Percentiles rank a stretch among this genome's conserved stretches.
phyloP scores from a whole-genome alignment of 2,113 vertebrate genomes.

The Callionymus lyra region DNA sequence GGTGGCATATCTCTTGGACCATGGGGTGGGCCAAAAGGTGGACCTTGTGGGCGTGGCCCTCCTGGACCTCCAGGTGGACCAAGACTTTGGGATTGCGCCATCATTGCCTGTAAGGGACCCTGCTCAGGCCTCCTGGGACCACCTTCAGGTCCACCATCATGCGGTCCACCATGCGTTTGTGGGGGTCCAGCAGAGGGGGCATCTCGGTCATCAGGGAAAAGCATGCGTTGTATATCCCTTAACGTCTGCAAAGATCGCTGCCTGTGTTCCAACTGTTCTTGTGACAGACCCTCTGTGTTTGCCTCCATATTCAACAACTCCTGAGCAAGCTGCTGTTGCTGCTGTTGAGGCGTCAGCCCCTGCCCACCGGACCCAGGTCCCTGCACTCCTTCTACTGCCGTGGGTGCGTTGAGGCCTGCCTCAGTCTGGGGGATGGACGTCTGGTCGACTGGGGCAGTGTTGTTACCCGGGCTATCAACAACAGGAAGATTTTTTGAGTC shows the following conservation, averaged over 20 bases:
- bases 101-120: slow-evolving; percentile 94
- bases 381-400: slow-evolving; percentile 44
- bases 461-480: slow-evolving; percentile 77
- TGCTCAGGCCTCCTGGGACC: slow-evolving; percentile 73
- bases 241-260: slow-evolving; percentile 94
- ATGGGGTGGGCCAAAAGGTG: slow-evolving; percentile 81
- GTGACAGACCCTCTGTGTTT: slow-evolving; percentile 92
- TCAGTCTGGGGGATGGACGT: slow-evolving; percentile 73
- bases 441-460: slow-evolving; percentile 72
- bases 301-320: slow-evolving; percentile 85
- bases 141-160: slow-evolving; percentile 73
- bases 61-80: slow-evolving; percentile 76
- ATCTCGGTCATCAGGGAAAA: slow-evolving; percentile 90
- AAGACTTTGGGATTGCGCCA: slow-evolving; percentile 93
- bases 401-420: slow-evolving; percentile 67
- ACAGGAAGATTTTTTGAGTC: slow-evolving; percentile 78
- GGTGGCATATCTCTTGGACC: slow-evolving; percentile 87
- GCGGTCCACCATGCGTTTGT: slow-evolving; percentile 68
- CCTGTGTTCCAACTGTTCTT: slow-evolving; percentile 94
- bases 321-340: slow-evolving; percentile 77
- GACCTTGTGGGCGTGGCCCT: slow-evolving; percentile 81
- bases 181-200: slow-evolving; percentile 63
- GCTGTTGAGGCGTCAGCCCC: slow-evolving; percentile 67
- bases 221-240: slow-evolving; percentile 95
- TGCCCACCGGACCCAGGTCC: slow-evolving; percentile 40